Percentiles rank a stretch among this genome's conserved stretches.
Conservation (phyloP, 1,140 invertebrate species). For the Drosophila baimaii region DNA sequence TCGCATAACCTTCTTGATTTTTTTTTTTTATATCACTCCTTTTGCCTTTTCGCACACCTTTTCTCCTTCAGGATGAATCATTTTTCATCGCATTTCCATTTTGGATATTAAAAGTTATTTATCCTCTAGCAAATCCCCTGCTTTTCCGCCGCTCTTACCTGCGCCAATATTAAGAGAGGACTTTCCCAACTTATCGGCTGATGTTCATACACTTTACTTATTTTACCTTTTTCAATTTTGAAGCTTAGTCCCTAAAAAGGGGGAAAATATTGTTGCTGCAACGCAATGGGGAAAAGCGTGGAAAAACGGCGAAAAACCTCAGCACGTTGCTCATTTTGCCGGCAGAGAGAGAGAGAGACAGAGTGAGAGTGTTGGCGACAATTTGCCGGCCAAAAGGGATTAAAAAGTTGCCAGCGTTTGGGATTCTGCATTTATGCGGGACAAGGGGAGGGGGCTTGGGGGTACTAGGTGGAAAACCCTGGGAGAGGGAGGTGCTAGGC, state of each 20-base stretch:
- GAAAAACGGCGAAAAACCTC: constrained; percentile 18
- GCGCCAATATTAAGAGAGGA: constrained; percentile 8
- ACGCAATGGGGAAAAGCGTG: constrained; percentile 15
- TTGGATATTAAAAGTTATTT: constrained; percentile 37
- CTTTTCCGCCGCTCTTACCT: constrained; percentile 2
- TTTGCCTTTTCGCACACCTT: background rate
- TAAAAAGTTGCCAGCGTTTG: constrained; percentile 68
- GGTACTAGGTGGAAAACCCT: background rate
- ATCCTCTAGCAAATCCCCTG: background rate
- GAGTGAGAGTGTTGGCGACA: constrained; percentile 47
- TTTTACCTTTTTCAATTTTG: background rate
- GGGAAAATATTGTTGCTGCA: constrained; percentile 3
- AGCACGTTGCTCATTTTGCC: constrained; percentile 19
- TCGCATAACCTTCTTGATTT: background rate
- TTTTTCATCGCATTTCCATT: constrained; percentile 34
- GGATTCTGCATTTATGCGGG: constrained; percentile 70
- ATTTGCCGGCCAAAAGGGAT: constrained; percentile 74
- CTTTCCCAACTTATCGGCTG: constrained; percentile 41
- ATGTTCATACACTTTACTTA: constrained; percentile 5
- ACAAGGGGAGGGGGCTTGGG: too few species aligned
- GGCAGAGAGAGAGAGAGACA: background rate
- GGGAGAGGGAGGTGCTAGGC: background rate
- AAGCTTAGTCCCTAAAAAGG: constrained; percentile 19
- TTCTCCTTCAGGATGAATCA: background rate
- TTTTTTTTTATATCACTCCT: background rate